Evolutionary conservation across 1,140 invertebrate species (phyloP).

Genomic region (Halesus radiatus): DNA sequence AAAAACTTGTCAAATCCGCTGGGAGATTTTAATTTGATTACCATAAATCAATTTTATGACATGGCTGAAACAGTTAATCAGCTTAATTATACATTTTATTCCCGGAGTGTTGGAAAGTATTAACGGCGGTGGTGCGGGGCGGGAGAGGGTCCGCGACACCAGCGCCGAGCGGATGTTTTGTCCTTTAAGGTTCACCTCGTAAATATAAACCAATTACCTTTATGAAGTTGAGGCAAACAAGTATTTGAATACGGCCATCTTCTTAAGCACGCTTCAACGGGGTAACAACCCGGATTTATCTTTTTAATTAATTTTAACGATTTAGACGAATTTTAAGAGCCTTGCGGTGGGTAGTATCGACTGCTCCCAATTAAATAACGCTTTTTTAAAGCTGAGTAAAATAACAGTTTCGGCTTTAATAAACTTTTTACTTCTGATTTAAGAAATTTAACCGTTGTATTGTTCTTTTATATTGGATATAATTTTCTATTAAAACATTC

Average conservation of each 20-base stretch:
- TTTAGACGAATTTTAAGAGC: constrained; percentile 3
- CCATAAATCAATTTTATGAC: constrained; percentile 12
- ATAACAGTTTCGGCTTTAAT: too few relatives aligned
- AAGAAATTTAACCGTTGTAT: too few relatives aligned
- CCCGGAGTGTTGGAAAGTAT: background rate
- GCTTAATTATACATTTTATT: constrained; percentile 7
- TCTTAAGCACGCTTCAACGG: background rate
- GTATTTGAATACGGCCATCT: constrained; percentile 7
- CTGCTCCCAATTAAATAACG: background rate
- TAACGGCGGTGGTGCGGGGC: background rate
- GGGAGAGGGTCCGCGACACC: too few relatives aligned
- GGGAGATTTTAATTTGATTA: background rate
- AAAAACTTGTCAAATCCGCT: too few relatives aligned
- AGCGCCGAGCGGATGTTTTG: background rate
- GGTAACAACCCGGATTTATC: background rate
- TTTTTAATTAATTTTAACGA: constrained; percentile 14
- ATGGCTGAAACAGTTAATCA: background rate
- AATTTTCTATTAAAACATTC: too few relatives aligned
- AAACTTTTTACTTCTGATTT: too few relatives aligned
- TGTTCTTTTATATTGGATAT: too few relatives aligned
- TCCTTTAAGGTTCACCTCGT: background rate
- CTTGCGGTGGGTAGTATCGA: background rate
- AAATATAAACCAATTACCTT: constrained; percentile 29
- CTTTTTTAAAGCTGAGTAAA: too few relatives aligned
- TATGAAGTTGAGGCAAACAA: constrained; percentile 21